Percentiles rank a stretch among this genome's conserved stretches.
Conservation (phyloP, 2,888 invertebrate species). For the Drosophila trichaetosa region DNA sequence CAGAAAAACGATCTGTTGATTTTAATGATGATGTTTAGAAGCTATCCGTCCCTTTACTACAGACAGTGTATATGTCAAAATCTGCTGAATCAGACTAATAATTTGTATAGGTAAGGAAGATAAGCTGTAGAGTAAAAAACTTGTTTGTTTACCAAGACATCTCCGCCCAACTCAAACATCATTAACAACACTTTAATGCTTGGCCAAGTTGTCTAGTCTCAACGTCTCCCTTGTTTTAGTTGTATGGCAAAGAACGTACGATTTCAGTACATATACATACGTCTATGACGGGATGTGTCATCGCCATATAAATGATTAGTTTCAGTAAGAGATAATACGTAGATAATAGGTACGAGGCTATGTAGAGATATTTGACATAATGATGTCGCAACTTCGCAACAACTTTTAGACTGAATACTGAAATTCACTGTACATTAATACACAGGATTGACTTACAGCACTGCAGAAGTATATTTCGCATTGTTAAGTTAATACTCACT, state of each 20-base stretch:
- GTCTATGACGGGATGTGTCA: slow-evolving; percentile 34
- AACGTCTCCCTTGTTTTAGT: neutral
- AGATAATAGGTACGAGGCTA: slow-evolving; percentile 33
- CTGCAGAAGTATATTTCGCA: neutral
- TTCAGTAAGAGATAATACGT: slow-evolving; percentile 39
- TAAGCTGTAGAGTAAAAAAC: neutral
- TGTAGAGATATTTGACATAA: slow-evolving; percentile 24
- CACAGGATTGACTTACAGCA: neutral
- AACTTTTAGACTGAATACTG: neutral
- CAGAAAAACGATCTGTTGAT: neutral
- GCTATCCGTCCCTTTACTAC: neutral
- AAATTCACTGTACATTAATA: neutral
- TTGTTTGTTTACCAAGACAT: neutral
- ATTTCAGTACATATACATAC: neutral
- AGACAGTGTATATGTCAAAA: neutral
- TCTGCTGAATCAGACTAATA: neutral
- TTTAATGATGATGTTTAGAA: neutral
- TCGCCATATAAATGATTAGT: slow-evolving; percentile 33
- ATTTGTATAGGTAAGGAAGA: neutral
- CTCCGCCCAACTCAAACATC: neutral
- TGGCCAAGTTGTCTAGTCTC: neutral
- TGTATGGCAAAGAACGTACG: neutral
- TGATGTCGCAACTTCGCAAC: slow-evolving; percentile 13
- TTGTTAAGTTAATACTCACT: neutral
- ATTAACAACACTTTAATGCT: neutral